Conservation (phyloP, 1,140 invertebrate genomes). For the Brachionus rubens region DNA sequence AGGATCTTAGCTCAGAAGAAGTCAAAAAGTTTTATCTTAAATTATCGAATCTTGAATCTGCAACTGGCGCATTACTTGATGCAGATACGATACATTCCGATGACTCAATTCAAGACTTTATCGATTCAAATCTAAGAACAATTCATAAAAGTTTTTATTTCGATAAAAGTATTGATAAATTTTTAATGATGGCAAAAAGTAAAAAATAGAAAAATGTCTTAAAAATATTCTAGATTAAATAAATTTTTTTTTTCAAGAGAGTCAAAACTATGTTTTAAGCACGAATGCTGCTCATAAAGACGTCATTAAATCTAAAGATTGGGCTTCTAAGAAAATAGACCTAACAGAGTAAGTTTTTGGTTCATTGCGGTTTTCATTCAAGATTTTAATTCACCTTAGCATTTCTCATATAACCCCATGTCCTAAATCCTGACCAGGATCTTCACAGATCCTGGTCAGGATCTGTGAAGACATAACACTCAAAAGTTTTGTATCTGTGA, state of each 20-base stretch:
- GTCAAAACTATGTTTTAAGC: background rate
- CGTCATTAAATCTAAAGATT: no score
- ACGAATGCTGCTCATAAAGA: no score
- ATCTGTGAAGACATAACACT: no score
- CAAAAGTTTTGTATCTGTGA: no score
- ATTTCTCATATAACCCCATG: no score
- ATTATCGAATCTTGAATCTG: background rate
- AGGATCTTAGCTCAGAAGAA: background rate
- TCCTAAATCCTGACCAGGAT: no score
- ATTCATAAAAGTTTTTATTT: constrained; percentile 26
- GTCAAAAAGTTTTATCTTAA: constrained; percentile 5
- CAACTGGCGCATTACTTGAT: background rate
- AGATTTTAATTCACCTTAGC: no score
- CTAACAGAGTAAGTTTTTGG: no score
- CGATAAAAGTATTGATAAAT: background rate
- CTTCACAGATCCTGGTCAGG: no score
- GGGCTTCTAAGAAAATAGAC: no score
- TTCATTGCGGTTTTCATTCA: no score
- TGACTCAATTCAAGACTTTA: background rate
- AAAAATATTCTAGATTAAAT: no score
- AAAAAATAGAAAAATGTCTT: background rate
- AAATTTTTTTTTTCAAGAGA: background rate
- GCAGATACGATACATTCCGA: background rate
- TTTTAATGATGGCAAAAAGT: background rate
- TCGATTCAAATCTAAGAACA: background rate